Percentiles rank a stretch among this genome's conserved stretches.
Evolutionary conservation across 2,888 invertebrate genomes (phyloP).

Genomic region (Acronicta alni): DNA sequence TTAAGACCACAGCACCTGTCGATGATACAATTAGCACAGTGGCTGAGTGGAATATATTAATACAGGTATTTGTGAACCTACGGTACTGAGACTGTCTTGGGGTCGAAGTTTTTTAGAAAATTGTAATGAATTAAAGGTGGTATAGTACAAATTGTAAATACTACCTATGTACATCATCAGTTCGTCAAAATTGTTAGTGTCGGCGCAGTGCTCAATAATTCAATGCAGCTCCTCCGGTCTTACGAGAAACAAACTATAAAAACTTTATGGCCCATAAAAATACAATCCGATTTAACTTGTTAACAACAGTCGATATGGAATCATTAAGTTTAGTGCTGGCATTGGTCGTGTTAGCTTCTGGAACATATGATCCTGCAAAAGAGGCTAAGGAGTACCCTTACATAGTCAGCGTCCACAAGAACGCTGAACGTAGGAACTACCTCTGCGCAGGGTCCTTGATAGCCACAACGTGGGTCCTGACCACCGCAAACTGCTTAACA

Average conservation of each 20-base stretch:
- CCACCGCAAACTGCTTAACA: slow-evolving; percentile 21
- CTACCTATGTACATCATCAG: background rate
- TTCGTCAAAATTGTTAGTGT: slow-evolving; percentile 16
- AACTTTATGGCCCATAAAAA: slow-evolving; percentile 43
- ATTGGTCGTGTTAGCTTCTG: slow-evolving; percentile 1
- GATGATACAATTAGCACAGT: too few species aligned
- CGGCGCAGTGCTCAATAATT: slow-evolving; percentile 47
- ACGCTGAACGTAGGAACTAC: background rate
- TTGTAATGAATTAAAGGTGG: too few species aligned
- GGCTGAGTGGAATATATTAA: too few species aligned
- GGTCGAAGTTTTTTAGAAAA: too few species aligned
- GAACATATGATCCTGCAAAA: background rate
- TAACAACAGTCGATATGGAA: slow-evolving; percentile 29
- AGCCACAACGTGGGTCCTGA: slow-evolving; percentile 26
- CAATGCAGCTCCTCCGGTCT: slow-evolving; percentile 15
- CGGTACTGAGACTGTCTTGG: too few species aligned
- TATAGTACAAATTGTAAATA: too few species aligned
- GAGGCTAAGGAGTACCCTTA: background rate
- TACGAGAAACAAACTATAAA: slow-evolving; percentile 43
- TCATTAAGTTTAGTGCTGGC: slow-evolving; percentile 18
- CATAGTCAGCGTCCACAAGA: slow-evolving; percentile 9
- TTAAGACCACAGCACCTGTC: too few species aligned
- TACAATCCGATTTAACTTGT: slow-evolving; percentile 33
- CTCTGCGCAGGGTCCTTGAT: slow-evolving; percentile 18
- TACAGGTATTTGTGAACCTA: too few species aligned